Percentiles rank a stretch among this genome's conserved stretches.
Conservation (phyloP, 2,888 invertebrate genomes). For the Scaptomyza parva region DNA sequence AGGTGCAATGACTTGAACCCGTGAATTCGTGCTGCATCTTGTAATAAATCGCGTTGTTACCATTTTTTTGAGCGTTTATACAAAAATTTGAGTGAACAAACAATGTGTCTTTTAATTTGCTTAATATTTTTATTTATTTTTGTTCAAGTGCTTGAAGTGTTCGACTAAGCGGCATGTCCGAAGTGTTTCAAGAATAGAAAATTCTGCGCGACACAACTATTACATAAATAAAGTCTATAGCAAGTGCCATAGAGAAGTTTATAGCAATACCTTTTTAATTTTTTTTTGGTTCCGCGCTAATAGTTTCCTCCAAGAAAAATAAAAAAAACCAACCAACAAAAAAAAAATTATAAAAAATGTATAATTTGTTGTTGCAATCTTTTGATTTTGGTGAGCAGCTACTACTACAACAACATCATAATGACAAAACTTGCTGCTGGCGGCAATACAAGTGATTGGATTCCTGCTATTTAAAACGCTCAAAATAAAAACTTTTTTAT, state of each 20-base stretch:
- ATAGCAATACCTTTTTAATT: conserved; percentile 38
- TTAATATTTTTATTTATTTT: conserved; percentile 11
- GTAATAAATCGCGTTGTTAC: conserved; percentile 39
- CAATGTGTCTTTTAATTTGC: conserved; percentile 9
- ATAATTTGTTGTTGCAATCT: conserved; percentile 46
- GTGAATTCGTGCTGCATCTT: conserved; percentile 43
- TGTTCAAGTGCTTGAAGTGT: conserved; percentile 47
- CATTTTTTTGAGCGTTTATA: conserved; percentile 33
- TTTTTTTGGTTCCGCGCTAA: conserved; percentile 22
- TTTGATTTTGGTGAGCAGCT: conserved; percentile 52
- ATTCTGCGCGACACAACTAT: conserved; percentile 18
- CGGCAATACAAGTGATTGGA: conserved; percentile 22
- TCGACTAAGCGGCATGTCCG: conserved; percentile 66
- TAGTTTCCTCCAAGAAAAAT: conserved; percentile 28
- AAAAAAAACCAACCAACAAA: conserved; percentile 6
- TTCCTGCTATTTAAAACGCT: conserved; percentile 35
- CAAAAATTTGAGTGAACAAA: conserved; percentile 27
- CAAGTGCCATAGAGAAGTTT: conserved; percentile 59
- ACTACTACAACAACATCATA: conserved; percentile 21
- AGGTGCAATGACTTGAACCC: conserved; percentile 25
- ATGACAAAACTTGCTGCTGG: conserved; percentile 26
- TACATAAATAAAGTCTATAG: conserved; percentile 19
- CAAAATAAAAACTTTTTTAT: conserved; percentile 42
- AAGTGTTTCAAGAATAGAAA: conserved; percentile 45
- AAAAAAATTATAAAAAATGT: conserved; percentile 17